A percentile compares a stretch with the other conserved stretches of the same genome.
Evolutionary conservation across 2,113 vertebrate species (phyloP).

Genomic region (Platysteira castanea): DNA sequence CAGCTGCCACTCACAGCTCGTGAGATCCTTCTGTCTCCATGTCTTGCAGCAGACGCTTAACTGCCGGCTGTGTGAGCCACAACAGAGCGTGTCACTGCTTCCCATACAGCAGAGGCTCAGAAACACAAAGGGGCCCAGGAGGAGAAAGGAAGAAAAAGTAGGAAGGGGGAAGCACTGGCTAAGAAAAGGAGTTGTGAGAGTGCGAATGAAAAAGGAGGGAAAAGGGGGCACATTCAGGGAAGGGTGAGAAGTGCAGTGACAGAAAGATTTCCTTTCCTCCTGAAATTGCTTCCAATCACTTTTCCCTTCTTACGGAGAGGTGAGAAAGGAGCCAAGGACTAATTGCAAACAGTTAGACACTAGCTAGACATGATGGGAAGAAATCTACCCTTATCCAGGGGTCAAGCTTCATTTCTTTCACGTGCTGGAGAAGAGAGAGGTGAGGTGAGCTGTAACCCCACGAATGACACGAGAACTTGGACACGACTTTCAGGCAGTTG

Average conservation of each 20-base stretch:
- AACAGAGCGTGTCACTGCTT: conserved; percentile 27
- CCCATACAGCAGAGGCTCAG: background rate
- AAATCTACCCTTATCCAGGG: background rate
- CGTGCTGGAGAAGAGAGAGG: background rate
- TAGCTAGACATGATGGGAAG: background rate
- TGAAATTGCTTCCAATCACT: background rate
- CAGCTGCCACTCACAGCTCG: conserved; percentile 58
- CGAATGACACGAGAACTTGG: background rate
- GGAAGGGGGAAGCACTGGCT: background rate
- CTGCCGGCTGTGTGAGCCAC: conserved; percentile 32
- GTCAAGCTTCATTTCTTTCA: background rate
- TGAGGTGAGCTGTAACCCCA: background rate
- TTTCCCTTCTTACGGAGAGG: background rate
- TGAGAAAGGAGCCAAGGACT: background rate
- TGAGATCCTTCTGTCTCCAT: conserved; percentile 55
- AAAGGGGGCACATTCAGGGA: background rate
- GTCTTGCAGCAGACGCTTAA: conserved; percentile 50
- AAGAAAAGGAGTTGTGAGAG: background rate
- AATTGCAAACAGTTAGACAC: background rate
- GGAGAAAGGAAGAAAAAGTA: background rate
- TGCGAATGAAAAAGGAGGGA: background rate
- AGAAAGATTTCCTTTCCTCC: background rate
- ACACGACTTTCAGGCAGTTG: background rate
- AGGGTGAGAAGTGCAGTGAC: background rate
- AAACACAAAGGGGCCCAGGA: background rate